Evolutionary conservation across 2,113 vertebrate genomes (phyloP), one percentile per base, ranked within the genome.

Genomic region (Nematolebias whitei): DNA sequence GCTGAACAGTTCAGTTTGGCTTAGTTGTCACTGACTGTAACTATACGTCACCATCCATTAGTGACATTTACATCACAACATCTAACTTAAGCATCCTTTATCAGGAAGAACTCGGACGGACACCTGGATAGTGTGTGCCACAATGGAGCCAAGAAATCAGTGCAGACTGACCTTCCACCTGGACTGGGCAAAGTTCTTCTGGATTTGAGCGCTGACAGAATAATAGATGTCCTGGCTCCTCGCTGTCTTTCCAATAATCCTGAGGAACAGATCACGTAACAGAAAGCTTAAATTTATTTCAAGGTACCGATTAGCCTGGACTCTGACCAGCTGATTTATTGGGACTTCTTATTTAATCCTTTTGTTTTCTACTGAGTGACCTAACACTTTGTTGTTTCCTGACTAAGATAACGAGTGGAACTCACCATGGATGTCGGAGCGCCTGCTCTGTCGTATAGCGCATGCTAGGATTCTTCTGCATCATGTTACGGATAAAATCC

Each of bases 141-240:
- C 18, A 44, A 45, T 26, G 11, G 11, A 67, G 53, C 54, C 66
- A 65, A 41, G 57, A 72, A 59, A 55, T 63, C 38, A 14, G 38
- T 6, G 45, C 23, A 1, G 15, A 86, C 94, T 93, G 82, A 98
- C 98, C 94, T 94, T 95, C 98, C 98, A 99, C 73, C 96, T 98
- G 90, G 94, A 95, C 91, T 95, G 98, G 83, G 96, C 96, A 57
- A 98, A 98, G 92, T 98, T 98, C 73, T 97, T 98, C 82, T 98
- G 95, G 79, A 98, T 98, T 92, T 99, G 96, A 53, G 91, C 90
- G 1, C 97, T 98, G 91, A 98, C 96, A 0, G 97, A 98, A 6
- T 94, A 92, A 84, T 97, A 98, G 88, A 98, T 98, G 91, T 98
- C 96, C 74, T 92, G 93, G 89, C 93, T 95, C 16, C 95, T 92